Percentiles rank a stretch among this genome's conserved stretches.
Conservation (phyloP, 2,888 invertebrate species). For the Tenthredo amoena region DNA sequence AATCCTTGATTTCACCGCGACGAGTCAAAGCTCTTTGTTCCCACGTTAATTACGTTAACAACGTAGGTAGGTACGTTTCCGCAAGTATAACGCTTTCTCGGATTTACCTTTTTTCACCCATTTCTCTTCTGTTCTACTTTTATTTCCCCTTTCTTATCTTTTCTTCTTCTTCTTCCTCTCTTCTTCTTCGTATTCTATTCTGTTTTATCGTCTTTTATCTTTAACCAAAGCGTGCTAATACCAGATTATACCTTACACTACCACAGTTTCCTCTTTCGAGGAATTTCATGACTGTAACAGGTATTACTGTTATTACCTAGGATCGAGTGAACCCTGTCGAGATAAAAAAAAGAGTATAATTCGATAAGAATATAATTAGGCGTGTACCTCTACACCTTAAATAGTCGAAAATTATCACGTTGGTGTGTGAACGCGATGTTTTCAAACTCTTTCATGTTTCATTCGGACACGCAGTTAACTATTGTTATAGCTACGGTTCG, state of each 20-base stretch:
- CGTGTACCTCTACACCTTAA: neutral
- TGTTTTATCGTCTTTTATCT: neutral
- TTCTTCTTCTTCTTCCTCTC: neutral
- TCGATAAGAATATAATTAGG: neutral
- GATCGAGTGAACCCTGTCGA: neutral
- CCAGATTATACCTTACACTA: neutral
- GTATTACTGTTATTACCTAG: neutral
- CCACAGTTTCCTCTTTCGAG: neutral
- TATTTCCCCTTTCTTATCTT: constrained; percentile 8
- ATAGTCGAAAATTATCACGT: neutral
- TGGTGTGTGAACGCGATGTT: neutral
- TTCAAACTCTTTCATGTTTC: neutral
- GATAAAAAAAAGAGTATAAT: neutral
- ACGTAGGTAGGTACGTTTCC: constrained; percentile 33
- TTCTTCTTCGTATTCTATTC: neutral
- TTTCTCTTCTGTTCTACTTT: constrained; percentile 55
- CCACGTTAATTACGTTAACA: constrained; percentile 48
- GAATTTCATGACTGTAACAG: neutral
- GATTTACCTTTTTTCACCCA: neutral
- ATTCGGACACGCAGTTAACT: neutral
- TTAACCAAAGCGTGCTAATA: neutral
- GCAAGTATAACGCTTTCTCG: constrained; percentile 26
- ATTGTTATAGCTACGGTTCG: constrained; percentile 21
- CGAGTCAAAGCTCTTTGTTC: constrained; percentile 51
- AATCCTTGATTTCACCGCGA: constrained; percentile 51